phyloP scores from a whole-genome alignment of 2,888 invertebrate species.

The Lasioglossum vierecki region DNA sequence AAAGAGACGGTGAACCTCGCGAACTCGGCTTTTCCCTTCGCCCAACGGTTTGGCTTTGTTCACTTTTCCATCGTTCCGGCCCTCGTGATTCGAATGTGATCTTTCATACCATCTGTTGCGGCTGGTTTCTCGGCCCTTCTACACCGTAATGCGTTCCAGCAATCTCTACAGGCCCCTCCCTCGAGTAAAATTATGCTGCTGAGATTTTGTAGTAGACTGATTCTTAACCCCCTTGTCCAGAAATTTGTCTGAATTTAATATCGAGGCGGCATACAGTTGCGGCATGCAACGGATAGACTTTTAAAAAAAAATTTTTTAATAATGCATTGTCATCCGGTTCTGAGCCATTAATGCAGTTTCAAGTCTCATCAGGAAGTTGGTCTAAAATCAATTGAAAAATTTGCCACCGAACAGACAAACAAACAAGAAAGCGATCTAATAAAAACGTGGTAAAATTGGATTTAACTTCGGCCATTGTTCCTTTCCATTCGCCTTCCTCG shows the following conservation, averaged over 20 bases:
- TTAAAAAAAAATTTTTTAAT: too few relatives aligned
- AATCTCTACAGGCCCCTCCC: neutral
- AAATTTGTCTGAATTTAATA: neutral
- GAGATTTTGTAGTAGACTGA: neutral
- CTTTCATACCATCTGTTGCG: neutral
- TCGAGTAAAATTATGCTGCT: neutral
- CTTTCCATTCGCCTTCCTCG: neutral
- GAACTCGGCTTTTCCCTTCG: neutral
- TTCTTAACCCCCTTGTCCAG: neutral
- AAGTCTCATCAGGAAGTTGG: too few relatives aligned
- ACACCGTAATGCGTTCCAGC: neutral
- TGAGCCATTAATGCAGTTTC: too few relatives aligned
- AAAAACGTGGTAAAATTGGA: too few relatives aligned
- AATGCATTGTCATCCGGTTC: too few relatives aligned
- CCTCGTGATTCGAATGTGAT: neutral
- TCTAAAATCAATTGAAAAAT: too few relatives aligned
- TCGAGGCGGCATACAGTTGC: neutral
- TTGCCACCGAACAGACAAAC: too few relatives aligned
- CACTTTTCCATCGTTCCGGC: neutral
- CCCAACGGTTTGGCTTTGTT: neutral
- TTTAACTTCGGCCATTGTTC: neutral
- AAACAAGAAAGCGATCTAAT: too few relatives aligned
- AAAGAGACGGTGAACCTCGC: neutral
- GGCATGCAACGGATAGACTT: too few relatives aligned
- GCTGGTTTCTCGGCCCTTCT: neutral